Evolutionary conservation across 2,797 vertebrate species (phyloP).

Genomic region (Parauchenoglanis punctatus): DNA sequence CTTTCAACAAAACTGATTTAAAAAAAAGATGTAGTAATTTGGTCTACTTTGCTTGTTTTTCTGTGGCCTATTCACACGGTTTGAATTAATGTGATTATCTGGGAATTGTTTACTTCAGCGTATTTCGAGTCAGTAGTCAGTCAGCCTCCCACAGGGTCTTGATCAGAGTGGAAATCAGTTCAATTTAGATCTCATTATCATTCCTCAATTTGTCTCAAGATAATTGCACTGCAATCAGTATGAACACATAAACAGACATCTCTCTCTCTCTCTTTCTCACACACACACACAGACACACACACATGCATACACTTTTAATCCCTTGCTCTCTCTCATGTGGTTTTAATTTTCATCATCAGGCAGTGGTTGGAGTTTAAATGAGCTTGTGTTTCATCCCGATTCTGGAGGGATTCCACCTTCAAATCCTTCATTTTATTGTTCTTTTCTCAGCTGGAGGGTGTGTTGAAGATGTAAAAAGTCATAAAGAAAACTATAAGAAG

Average conservation of each 20-base stretch:
- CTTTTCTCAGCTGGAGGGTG: slow-evolving; percentile 42
- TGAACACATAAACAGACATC: slow-evolving; percentile 61
- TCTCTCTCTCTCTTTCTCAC: slow-evolving; percentile 54
- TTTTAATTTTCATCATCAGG: slow-evolving; percentile 58
- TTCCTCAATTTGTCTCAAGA: slow-evolving; percentile 70
- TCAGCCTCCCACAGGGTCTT: slow-evolving; percentile 11
- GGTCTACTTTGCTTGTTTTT: slow-evolving; percentile 9
- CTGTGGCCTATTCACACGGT: slow-evolving; percentile 6
- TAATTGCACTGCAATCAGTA: slow-evolving; percentile 77
- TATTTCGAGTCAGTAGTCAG: slow-evolving; percentile 19
- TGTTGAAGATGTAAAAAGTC: slow-evolving; percentile 27
- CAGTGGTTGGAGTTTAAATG: slow-evolving; percentile 61
- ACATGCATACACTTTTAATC: neutral
- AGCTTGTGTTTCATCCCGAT: slow-evolving; percentile 63
- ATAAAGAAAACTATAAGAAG: neutral
- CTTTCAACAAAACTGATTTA: neutral
- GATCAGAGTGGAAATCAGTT: slow-evolving; percentile 50
- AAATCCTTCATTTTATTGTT: slow-evolving; percentile 46
- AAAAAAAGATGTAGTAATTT: neutral
- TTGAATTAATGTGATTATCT: slow-evolving; percentile 38
- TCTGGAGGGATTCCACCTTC: slow-evolving; percentile 46
- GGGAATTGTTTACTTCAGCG: slow-evolving; percentile 34
- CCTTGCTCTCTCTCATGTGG: slow-evolving; percentile 50
- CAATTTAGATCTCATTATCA: slow-evolving; percentile 78
- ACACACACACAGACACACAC: neutral